Evolutionary conservation across 1,140 invertebrate species (phyloP).

Genomic region (Scaptodrosophila lebanonensis): DNA sequence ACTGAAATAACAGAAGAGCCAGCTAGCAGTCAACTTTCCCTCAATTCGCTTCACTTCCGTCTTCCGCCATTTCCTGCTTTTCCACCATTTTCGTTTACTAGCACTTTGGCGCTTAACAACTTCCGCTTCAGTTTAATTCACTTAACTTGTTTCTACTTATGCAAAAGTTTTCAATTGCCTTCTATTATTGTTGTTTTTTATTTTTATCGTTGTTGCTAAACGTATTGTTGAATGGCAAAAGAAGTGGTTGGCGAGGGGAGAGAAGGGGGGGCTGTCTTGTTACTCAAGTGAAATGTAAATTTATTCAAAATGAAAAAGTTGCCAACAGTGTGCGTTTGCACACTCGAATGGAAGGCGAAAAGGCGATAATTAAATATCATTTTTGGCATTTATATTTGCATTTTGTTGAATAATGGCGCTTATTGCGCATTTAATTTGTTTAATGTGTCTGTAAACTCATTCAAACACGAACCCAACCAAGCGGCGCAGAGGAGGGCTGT

Average conservation of each 20-base stretch:
- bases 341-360: slow-evolving; percentile 44
- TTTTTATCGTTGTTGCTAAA: slow-evolving; percentile 22
- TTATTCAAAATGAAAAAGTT: slow-evolving; percentile 71
- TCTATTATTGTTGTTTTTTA: slow-evolving; percentile 56
- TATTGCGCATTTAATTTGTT: slow-evolving; percentile 35
- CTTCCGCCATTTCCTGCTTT: not conserved
- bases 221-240: slow-evolving; percentile 24
- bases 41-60: not conserved
- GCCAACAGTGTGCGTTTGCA: slow-evolving; percentile 14
- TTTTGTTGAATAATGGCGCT: slow-evolving; percentile 55
- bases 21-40: not conserved
- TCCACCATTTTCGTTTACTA: too few relatives aligned
- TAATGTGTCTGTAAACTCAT: slow-evolving; percentile 2
- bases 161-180: slow-evolving; percentile 72
- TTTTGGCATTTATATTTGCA: slow-evolving; percentile 63
- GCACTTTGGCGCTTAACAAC: slow-evolving; percentile 32
- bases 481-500: not conserved
- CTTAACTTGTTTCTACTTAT: slow-evolving; percentile 65
- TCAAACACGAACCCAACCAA: not conserved
- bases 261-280: too few relatives aligned
- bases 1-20: not conserved
- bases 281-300: slow-evolving; percentile 67
- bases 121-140: slow-evolving; percentile 53
- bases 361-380: slow-evolving; percentile 66
- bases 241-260: not conserved